Base-by-base conservation (phyloP, 2,113 vertebrate genomes). In the Spea bombifrons region DNA sequence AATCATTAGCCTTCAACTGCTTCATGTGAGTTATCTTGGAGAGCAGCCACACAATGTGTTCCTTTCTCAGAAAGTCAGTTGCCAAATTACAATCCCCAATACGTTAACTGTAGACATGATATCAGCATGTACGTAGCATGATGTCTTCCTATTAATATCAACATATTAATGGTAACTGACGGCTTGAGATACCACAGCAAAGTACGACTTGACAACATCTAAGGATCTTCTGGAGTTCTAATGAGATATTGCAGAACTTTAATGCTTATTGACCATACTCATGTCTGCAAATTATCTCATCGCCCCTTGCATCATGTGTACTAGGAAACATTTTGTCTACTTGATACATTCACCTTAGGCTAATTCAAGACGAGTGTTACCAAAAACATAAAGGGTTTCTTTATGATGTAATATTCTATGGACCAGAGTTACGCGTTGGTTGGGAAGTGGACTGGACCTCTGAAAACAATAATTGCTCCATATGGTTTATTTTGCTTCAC, bases 171-270 rank as follows among this genome's bases (percentile, higher is more conserved):
- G 13, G 43, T 13, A 67, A 5, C 2, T 46, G 64, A 75, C 64
- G 57, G 66, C 64, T 55, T 67, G 65, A 75, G 74, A 67, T 66
- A 55, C 13, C 0, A 15, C 48, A 67, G 49, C 52, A 55, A 47
- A 57, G 7, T 45, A 50, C 44, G 17, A 6, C 50, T 47, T 4
- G 17, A 64, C 16, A 64, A 5, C 43, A 49, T 6, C n/a, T 44
- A 8, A 10, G 8, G 9, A 1, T 55, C 12, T 12, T 46, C 61
- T 49, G 8, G 3, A 46, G 30, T 4, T 30, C 15, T n/a, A 8
- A 6, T 75, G 63, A 75, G 47, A 67, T 15, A 52, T 75, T 55
- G 10, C 63, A 67, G 64, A 67, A 52, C 50, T 55, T 57, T n/a
- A 52, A 66, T 44, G n/a, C 10, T 1, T 12, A 45, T 46, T 12